Evolutionary conservation across 2,888 invertebrate species (phyloP).

Genomic region (Lycocerus yunnanus): DNA sequence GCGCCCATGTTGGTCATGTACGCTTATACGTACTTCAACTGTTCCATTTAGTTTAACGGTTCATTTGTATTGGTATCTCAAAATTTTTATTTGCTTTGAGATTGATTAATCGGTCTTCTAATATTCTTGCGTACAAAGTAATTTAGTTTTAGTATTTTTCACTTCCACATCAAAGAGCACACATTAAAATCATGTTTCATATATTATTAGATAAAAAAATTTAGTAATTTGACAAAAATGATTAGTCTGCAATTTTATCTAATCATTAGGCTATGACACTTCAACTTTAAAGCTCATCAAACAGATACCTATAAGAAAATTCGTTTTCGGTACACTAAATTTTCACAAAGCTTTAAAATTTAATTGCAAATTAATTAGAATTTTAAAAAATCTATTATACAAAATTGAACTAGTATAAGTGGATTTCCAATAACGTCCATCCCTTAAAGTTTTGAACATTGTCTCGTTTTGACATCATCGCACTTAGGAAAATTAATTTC

Average conservation of each 20-base stretch:
- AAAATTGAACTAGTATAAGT: not conserved
- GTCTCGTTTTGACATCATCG: constrained; percentile 4
- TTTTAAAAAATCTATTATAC: too few relatives aligned
- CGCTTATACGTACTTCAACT: too few relatives aligned
- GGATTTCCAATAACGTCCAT: not conserved
- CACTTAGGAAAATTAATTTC: constrained; percentile 17
- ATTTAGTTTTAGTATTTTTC: not conserved
- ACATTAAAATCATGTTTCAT: not conserved
- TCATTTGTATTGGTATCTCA: too few relatives aligned
- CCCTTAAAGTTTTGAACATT: not conserved
- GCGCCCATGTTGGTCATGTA: too few relatives aligned
- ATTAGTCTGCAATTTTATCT: not conserved
- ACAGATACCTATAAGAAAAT: too few relatives aligned
- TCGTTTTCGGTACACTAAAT: not conserved
- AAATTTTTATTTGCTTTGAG: not conserved
- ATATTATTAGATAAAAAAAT: too few relatives aligned
- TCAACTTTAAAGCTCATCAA: not conserved
- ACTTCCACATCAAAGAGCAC: not conserved
- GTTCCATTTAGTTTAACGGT: too few relatives aligned
- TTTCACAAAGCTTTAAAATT: not conserved
- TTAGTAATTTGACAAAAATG: too few relatives aligned
- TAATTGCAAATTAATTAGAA: not conserved
- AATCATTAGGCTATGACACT: not conserved
- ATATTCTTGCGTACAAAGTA: not conserved
- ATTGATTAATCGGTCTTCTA: not conserved